Conservation (phyloP, 92 coral and sea anemone genomes). For the Paragorgia papillata region DNA sequence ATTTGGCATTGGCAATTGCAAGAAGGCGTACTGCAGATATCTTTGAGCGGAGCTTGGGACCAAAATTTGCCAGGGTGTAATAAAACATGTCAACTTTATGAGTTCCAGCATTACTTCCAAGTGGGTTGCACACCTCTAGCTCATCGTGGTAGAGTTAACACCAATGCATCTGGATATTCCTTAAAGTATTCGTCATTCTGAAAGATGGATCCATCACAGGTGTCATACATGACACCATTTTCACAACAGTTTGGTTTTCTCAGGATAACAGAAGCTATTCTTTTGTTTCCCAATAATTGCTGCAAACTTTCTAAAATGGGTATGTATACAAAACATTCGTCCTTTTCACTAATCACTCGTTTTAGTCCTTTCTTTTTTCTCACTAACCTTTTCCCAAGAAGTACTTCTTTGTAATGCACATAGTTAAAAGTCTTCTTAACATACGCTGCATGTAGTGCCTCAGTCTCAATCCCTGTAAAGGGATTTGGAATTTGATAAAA, state of each 20-base stretch:
- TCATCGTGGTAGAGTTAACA: constrained; percentile 25
- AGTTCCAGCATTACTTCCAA: constrained; percentile 35
- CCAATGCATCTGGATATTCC: constrained; percentile 19
- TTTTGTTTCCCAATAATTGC: constrained; percentile 10
- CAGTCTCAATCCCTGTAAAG: constrained; percentile 31
- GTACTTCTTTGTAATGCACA: constrained; percentile 14
- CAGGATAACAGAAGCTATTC: constrained; percentile 8
- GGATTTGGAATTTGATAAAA: constrained; percentile 9
- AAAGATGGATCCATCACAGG: constrained; percentile 28
- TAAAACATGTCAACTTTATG: constrained; percentile 31
- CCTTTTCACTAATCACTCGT: not conserved
- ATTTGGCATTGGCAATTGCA: constrained; percentile 33
- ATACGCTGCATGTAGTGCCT: constrained; percentile 7
- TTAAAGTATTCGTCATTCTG: constrained; percentile 5
- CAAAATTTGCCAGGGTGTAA: constrained; percentile 9
- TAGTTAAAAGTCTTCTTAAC: constrained; percentile 25
- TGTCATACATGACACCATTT: no score
- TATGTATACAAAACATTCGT: constrained; percentile 21
- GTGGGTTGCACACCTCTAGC: constrained; percentile 22
- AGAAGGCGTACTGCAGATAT: constrained; percentile 11
- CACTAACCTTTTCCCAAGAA: constrained; percentile 8
- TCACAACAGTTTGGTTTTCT: constrained; percentile 8
- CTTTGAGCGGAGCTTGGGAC: constrained; percentile 24
- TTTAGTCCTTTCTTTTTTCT: constrained; percentile 12
- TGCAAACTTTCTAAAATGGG: constrained; percentile 20